Base-by-base conservation (phyloP, 2,113 vertebrate genomes). In the Lepus timidus region DNA sequence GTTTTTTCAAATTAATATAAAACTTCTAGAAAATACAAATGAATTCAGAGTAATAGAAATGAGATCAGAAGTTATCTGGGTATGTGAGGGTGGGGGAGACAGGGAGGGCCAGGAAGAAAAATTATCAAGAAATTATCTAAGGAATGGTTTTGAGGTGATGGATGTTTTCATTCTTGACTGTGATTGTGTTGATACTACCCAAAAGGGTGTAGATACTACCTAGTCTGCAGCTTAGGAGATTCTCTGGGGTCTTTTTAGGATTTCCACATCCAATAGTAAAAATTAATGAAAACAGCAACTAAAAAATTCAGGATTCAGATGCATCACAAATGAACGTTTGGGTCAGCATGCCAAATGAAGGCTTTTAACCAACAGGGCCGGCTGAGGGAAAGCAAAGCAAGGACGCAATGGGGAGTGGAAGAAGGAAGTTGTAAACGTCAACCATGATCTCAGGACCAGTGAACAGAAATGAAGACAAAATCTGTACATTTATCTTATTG, bases 261-360 rank as follows among this genome's bases (percentile, higher is more conserved):
- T 3, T 88, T 94, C n/a, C 4, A 73, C 65, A 23, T 64, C n/a
- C 33, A 82, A 58, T 25, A 61, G 52, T 44, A 87, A 95, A 91
- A 55, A 23, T 87, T 49, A 71, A 83, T 84, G 31, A 64, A 94
- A 93, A 91, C 3, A 61, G 70, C 8, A 76, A 86, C 14, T 23
- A 5, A 75, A 85, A 91, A 83, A 64, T 44, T 8, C 36, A 93
- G 31, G 58, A 75, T 75, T 68, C 64, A 91, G 29, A 88, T 2
- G 9, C 71, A 94, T 82, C 64, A 73, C 52, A 67, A 81, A 78
- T 65, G 2, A 73, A 94, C 71, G 31, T 88, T 49, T 84, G 13
- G 55, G 17, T 94, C 12, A 87, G 75, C 23, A 22, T 55, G 62
- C 9, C 51, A 65, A 39, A 9, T 33, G 91, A 94, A 78, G 64